Base-by-base conservation (phyloP, 2,888 invertebrate genomes). In the Homarus gammarus region DNA sequence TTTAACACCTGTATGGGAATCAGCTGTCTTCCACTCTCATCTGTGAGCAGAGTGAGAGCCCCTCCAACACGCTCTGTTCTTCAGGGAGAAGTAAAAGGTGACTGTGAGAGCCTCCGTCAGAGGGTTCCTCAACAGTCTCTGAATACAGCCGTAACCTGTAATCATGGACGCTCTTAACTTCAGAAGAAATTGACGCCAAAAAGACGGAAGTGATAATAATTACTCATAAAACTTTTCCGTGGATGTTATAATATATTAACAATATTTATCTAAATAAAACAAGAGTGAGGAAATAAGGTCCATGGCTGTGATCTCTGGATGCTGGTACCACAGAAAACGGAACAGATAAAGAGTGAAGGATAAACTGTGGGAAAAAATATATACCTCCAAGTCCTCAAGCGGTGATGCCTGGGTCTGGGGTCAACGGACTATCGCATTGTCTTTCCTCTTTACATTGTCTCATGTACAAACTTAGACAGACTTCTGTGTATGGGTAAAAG, bases 371-470 rank as follows among this genome's bases (percentile, higher is more conserved):
- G 61, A 49, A 79, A 79, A 0, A 33, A 51, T 15, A n/a, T n/a
- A n/a, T n/a, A n/a, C n/a, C n/a, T n/a, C n/a, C 27, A 75, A 31
- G 31, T 10, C 33, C 31, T 31, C 31, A 12, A 70, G 12, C 15
- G 12, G 44, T 44, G 44, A 12, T 44, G n/a, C 44, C 44, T 0
- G 1, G 31, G 18, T 5, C 44, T 1, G 51, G 49, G n/a, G 44
- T 49, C 78, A 78, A 36, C 8, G 31, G 2, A 1, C 27, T 49
- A 0, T 31, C 18, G n/a, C 15, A 31, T 33, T 83, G 36, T 70
- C 72, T 72, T 49, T 49, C 68, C 49, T 27, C 49, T 33, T 31
- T 36, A 31, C 70, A 31, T 49, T 83, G 77, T 84, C 64, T 61
- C 56, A 49, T 49, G 36, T 84, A 44, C 36, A 84, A 72, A 38